A percentile compares a stretch with the other conserved stretches of the same genome.
These are phyloP conservation scores for Volucella bombylans DNA, from an alignment of 2,888 invertebrate genomes.

Conservation along the genomic window DNA sequence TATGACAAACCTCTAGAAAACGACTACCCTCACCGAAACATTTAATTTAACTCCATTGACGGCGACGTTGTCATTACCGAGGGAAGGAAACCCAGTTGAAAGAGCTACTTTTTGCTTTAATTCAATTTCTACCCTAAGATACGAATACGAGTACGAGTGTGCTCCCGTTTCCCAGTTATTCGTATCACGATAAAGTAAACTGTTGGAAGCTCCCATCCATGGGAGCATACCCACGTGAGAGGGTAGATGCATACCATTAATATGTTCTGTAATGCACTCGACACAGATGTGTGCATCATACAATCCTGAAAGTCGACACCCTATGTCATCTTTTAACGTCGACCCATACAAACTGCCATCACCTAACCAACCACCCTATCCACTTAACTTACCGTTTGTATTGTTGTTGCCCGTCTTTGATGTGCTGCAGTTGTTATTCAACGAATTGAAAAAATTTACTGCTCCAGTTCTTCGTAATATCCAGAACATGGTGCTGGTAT, in stretches of 20 bases:
- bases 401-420: slow-evolving; percentile 77
- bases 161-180: too few relatives aligned
- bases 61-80: neutral
- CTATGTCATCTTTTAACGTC: too few relatives aligned
- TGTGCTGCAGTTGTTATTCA: slow-evolving; percentile 79
- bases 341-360: neutral
- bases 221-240: neutral
- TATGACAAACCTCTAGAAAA: neutral
- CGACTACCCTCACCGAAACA: neutral
- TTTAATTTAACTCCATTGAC: neutral
- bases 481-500: slow-evolving; percentile 78
- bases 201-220: too few relatives aligned
- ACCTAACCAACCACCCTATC: slow-evolving; percentile 3
- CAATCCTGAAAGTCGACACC: neutral
- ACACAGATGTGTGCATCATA: neutral
- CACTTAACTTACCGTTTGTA: slow-evolving; percentile 75
- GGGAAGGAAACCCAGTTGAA: neutral
- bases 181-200: too few relatives aligned
- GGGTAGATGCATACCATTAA: neutral
- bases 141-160: too few relatives aligned
- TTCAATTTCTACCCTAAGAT: neutral
- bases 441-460: slow-evolving; percentile 79
- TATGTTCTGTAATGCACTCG: slow-evolving; percentile 13
- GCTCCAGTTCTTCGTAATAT: slow-evolving; percentile 79
- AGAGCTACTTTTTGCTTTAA: neutral